A percentile compares a stretch with the other conserved stretches of the same genome.
These are phyloP conservation scores for Diarsia brunnea DNA, from an alignment of 2,888 invertebrate species.

Conservation along the genomic window DNA sequence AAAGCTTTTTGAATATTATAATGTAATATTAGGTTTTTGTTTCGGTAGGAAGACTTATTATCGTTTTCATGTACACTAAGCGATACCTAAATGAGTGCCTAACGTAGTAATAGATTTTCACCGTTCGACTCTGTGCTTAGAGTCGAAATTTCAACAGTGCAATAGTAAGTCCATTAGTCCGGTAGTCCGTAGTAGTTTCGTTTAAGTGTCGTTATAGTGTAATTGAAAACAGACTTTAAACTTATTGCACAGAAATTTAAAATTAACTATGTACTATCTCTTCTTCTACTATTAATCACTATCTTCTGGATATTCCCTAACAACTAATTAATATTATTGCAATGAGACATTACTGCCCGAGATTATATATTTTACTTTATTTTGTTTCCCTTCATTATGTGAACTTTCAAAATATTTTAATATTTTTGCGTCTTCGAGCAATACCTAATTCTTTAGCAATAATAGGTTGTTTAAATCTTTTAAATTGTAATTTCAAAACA, in stretches of 20 bases:
- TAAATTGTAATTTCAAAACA: background rate
- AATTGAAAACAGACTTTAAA: background rate
- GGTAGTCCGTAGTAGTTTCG: no score
- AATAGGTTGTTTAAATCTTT: background rate
- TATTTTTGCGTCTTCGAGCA: slow-evolving; percentile 6
- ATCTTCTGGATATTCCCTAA: slow-evolving; percentile 51
- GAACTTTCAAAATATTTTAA: slow-evolving; percentile 42
- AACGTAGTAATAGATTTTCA: background rate
- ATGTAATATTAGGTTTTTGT: background rate
- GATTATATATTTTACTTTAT: slow-evolving; percentile 60
- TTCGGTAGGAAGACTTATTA: slow-evolving; percentile 23
- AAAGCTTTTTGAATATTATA: slow-evolving; percentile 18
- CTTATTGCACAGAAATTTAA: slow-evolving; percentile 28
- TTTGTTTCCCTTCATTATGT: slow-evolving; percentile 72
- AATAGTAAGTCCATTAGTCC: no score
- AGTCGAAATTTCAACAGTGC: background rate
- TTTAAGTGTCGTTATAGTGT: background rate
- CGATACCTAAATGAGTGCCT: background rate
- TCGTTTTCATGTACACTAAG: background rate
- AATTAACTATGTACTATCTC: slow-evolving; percentile 21
- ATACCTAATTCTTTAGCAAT: slow-evolving; percentile 17
- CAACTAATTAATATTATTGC: slow-evolving; percentile 41
- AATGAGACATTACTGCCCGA: slow-evolving; percentile 67
- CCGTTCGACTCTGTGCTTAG: background rate
- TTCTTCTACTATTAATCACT: slow-evolving; percentile 41